Base-by-base conservation (phyloP, 2,113 vertebrate species). In the Rallus limicola region DNA sequence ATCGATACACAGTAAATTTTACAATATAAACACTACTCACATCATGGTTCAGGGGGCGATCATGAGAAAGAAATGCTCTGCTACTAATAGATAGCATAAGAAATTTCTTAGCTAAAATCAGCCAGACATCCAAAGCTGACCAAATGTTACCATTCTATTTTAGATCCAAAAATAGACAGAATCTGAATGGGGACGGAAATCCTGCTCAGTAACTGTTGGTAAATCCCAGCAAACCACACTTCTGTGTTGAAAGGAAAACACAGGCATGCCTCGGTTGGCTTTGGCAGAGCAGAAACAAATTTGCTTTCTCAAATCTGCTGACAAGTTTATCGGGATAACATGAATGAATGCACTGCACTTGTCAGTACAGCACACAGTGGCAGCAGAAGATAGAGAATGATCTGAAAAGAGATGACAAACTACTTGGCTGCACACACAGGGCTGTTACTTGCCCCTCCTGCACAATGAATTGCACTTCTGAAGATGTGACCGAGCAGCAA, bases 161-260 rank as follows among this genome's bases (percentile, higher is more conserved):
- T 68, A 68, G 42, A 78, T 68, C 48, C 33, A 83, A 74, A 92
- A 78, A 67, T 33, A 94, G 83, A 50, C 18, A 82, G 19, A 60
- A 75, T 78, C 38, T 86, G 72, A 95, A 88, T 78, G 86, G 71
- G 26, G 38, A 56, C 48, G 0, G 1, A 93, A 91, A 83, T 70
- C 26, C 34, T 75, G 64, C 65, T 78, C 62, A 34, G 77, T 53
- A 93, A 52, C 29, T 56, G 56, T n/a, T 81, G 80, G 90, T 93
- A 93, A 90, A 92, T 86, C 86, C 69, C 62, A 91, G 82, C 44
- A 93, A 82, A 78, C 72, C 77, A 53, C 59, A 24, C 58, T 69
- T 71, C 29, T 59, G 29, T 42, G 36, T 55, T 8, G 1, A 79
- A 76, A 91, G 74, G 48, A 92, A 86, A 91, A 75, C 81, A 85